These are phyloP conservation scores for Selenia dentaria DNA, from an alignment of 2,888 invertebrate genomes.

Conservation along the genomic window DNA sequence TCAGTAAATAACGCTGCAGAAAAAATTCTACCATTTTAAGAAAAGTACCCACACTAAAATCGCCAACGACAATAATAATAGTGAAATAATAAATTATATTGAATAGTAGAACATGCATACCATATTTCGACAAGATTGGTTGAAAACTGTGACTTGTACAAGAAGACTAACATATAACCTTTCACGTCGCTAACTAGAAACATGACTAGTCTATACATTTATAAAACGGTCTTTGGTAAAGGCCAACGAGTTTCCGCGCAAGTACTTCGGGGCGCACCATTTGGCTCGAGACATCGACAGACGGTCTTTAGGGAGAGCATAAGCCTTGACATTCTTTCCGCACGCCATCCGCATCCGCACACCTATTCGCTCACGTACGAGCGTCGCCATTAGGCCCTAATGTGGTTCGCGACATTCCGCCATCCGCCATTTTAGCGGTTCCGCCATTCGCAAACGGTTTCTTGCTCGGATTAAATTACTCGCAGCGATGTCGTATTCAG, in stretches of 20 bases:
- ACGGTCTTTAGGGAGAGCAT: constrained; percentile 11
- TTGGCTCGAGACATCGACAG: constrained; percentile 13
- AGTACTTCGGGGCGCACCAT: constrained; percentile 1
- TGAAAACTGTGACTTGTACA: no score
- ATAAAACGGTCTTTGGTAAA: not conserved
- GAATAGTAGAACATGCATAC: no score
- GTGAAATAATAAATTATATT: no score
- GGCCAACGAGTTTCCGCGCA: constrained; percentile 1
- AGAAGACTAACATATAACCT: no score
- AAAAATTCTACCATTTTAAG: no score
- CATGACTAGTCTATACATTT: no score
- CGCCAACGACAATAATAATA: no score
- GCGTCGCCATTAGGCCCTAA: constrained; percentile 25
- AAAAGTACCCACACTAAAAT: no score
- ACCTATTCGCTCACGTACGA: constrained; percentile 7
- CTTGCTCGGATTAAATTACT: constrained; percentile 29
- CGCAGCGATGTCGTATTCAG: constrained; percentile 14
- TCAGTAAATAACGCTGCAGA: no score
- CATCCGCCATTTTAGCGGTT: constrained; percentile 23
- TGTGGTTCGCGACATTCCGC: constrained; percentile 23
- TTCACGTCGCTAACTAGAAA: no score
- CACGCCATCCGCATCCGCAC: constrained; percentile 10
- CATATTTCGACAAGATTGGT: no score
- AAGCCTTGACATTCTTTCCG: constrained; percentile 15
- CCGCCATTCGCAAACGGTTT: constrained; percentile 32